A percentile compares a stretch with the other conserved stretches of the same genome.
Conservation (phyloP, 2,888 invertebrate genomes). For the Sussaba pulchella region DNA sequence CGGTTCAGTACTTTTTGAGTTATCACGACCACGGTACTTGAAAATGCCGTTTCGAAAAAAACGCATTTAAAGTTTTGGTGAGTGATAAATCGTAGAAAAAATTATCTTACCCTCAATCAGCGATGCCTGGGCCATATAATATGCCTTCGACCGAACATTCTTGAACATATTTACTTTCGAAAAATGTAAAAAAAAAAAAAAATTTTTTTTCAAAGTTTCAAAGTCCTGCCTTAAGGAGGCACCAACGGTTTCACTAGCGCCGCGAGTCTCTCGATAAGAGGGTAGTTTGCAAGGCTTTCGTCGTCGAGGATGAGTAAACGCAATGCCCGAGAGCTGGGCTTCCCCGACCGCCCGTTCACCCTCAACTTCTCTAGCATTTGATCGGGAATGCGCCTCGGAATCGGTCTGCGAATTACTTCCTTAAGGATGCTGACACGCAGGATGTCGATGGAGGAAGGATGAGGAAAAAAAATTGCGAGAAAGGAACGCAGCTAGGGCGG, state of each 20-base stretch:
- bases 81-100: too few relatives aligned
- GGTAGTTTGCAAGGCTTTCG: slow-evolving; percentile 49
- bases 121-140: too few relatives aligned
- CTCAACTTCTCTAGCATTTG: slow-evolving; percentile 46
- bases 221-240: too few relatives aligned
- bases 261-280: slow-evolving; percentile 58
- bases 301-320: slow-evolving; percentile 27
- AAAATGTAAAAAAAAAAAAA: too few relatives aligned
- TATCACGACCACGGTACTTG: too few relatives aligned
- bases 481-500: slow-evolving; percentile 65
- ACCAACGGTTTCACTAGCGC: slow-evolving; percentile 42
- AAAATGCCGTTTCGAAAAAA: too few relatives aligned
- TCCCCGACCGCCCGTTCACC: not conserved
- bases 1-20: too few relatives aligned
- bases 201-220: too few relatives aligned
- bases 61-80: too few relatives aligned
- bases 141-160: too few relatives aligned
- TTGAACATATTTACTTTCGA: too few relatives aligned
- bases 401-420: slow-evolving; percentile 78
- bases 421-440: slow-evolving; percentile 69
- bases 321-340: slow-evolving; percentile 27
- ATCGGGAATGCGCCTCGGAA: slow-evolving; percentile 69
- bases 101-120: too few relatives aligned
- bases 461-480: slow-evolving; percentile 21
- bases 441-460: slow-evolving; percentile 21